Evolutionary conservation across 2,113 vertebrate species (phyloP).

Genomic region (Empidonax alnorum): DNA sequence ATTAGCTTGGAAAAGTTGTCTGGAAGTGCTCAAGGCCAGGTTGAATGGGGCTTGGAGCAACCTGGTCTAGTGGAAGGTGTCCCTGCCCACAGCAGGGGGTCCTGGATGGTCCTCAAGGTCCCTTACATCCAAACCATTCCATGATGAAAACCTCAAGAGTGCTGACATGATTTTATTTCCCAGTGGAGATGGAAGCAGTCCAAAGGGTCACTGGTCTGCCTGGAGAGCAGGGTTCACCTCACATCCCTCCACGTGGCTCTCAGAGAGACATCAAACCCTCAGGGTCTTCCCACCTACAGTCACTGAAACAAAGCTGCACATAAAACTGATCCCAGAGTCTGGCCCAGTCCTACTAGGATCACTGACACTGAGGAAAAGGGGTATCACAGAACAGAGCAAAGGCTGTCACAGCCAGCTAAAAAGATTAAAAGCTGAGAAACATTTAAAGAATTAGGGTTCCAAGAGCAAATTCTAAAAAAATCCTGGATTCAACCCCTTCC

Average conservation of each 20-base stretch:
- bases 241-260: background rate
- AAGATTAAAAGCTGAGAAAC: background rate
- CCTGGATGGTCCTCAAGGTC: background rate
- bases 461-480: background rate
- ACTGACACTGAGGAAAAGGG: background rate
- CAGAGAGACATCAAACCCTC: background rate
- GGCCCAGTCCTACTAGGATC: background rate
- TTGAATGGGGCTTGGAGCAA: background rate
- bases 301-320: background rate
- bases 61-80: background rate
- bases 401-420: background rate
- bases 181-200: background rate
- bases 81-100: background rate
- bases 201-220: background rate
- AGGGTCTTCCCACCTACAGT: background rate
- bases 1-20: background rate
- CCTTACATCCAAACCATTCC: background rate
- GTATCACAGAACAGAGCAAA: background rate
- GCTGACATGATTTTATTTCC: background rate
- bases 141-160: background rate
- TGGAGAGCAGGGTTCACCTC: background rate
- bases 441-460: background rate
- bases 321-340: background rate
- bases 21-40: background rate
- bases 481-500: background rate